These are phyloP conservation scores for Charadrius vociferus DNA, from an alignment of 2,113 vertebrate genomes.

Conservation along the genomic window DNA sequence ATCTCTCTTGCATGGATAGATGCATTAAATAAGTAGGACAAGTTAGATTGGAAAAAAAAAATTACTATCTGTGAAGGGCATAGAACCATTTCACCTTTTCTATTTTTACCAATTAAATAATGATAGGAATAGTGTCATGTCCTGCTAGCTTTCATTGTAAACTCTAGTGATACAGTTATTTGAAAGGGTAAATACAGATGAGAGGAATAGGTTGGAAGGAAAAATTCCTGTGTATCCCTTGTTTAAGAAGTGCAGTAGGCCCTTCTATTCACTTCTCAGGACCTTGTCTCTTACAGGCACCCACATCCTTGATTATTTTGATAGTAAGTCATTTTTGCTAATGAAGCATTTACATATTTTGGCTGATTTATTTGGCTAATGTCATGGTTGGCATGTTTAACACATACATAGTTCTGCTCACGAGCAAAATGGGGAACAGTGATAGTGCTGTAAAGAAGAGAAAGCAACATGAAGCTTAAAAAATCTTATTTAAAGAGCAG, in stretches of 20 bases:
- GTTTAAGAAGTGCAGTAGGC: not conserved
- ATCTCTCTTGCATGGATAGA: not conserved
- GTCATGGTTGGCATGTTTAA: not conserved
- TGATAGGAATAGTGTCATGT: not conserved
- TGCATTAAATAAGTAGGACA: not conserved
- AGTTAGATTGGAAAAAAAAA: not conserved
- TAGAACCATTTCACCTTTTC: not conserved
- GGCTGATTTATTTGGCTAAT: constrained; percentile 4
- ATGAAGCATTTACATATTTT: constrained; percentile 50
- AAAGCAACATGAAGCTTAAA: not conserved
- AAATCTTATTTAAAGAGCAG: not conserved
- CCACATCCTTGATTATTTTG: not conserved
- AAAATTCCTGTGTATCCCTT: not conserved
- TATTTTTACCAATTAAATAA: not conserved
- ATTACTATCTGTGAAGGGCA: not conserved
- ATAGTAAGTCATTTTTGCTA: not conserved
- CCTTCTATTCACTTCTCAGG: not conserved
- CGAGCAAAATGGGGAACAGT: not conserved
- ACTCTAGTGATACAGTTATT: not conserved
- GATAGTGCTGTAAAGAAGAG: not conserved
- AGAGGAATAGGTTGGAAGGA: not conserved
- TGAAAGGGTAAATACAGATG: not conserved
- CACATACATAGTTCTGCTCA: not conserved
- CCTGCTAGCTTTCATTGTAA: not conserved
- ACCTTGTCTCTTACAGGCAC: not conserved